Evolutionary conservation across 2,113 vertebrate genomes (phyloP).

Genomic region (Empidonax traillii): DNA sequence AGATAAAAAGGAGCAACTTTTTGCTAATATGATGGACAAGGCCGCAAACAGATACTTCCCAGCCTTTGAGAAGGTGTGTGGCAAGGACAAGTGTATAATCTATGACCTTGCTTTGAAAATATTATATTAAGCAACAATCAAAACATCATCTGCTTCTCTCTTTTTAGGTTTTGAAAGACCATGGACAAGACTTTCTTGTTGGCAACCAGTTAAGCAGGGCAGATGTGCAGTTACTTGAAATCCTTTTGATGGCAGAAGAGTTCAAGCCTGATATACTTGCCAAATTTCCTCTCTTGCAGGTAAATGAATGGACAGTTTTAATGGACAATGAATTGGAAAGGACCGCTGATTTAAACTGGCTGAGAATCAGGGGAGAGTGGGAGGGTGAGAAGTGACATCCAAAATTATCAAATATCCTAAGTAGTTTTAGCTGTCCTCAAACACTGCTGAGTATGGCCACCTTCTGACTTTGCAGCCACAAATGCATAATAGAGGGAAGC

Average conservation of each 20-base stretch:
- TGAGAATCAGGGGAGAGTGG: background rate
- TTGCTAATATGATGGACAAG: conserved; percentile 68
- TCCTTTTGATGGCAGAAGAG: conserved; percentile 81
- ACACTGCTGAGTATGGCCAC: background rate
- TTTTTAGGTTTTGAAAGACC: conserved; percentile 69
- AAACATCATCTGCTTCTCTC: background rate
- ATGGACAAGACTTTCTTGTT: conserved; percentile 75
- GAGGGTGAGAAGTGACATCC: background rate
- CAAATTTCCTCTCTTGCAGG: conserved; percentile 79
- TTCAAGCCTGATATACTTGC: conserved; percentile 66
- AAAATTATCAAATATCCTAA: background rate
- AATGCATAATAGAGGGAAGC: background rate
- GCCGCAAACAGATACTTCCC: conserved; percentile 78
- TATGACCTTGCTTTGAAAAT: background rate
- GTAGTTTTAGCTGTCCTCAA: background rate
- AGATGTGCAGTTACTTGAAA: conserved; percentile 82
- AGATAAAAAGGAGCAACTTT: conserved; percentile 44
- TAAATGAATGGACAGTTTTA: conserved; percentile 8
- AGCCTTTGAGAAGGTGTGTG: conserved; percentile 82
- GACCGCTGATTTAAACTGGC: background rate
- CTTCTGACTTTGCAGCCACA: background rate
- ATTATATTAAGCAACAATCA: background rate
- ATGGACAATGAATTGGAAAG: background rate
- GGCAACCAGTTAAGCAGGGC: conserved; percentile 78
- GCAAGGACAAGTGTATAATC: background rate